These are phyloP conservation scores for Epinephelus cyanopodus DNA, from an alignment of 2,113 vertebrate species.

Conservation along the genomic window DNA sequence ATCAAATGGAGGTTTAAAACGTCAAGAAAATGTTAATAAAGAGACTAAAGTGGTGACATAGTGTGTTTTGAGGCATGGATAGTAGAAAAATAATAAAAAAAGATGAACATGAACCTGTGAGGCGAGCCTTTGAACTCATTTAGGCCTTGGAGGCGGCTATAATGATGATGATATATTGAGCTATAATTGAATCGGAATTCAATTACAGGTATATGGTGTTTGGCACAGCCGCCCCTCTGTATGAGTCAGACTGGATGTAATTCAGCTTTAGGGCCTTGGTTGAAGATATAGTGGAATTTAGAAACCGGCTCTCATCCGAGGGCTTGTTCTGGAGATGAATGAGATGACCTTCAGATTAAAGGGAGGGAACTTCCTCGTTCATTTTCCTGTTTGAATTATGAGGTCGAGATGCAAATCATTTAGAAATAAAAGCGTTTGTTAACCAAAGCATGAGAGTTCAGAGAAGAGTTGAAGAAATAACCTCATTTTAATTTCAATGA, in stretches of 20 bases:
- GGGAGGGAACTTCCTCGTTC: not conserved
- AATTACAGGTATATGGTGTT: constrained; percentile 44
- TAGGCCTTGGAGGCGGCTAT: not conserved
- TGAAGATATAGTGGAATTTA: constrained; percentile 17
- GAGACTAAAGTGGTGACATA: not conserved
- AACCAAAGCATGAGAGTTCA: not conserved
- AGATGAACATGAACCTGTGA: constrained; percentile 1
- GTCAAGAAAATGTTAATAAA: not conserved
- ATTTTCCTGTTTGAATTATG: constrained; percentile 31
- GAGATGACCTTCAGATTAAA: constrained; percentile 46
- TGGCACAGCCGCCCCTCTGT: constrained; percentile 4
- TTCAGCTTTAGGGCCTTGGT: constrained; percentile 13
- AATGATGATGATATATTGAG: constrained; percentile 52
- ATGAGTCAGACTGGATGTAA: constrained; percentile 25
- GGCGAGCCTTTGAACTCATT: constrained; percentile 8
- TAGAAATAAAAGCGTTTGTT: constrained; percentile 2
- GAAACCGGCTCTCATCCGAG: not conserved
- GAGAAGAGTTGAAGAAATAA: not conserved
- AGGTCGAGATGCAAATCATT: constrained; percentile 8
- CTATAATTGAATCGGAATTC: constrained; percentile 57
- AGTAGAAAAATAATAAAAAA: not conserved
- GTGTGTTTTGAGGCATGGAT: not conserved
- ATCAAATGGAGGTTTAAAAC: constrained; percentile 1
- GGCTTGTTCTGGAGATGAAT: constrained; percentile 28
- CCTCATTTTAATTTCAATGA: not conserved